Conservation (phyloP, 1,140 invertebrate species). For the Bombus sibiricus region DNA sequence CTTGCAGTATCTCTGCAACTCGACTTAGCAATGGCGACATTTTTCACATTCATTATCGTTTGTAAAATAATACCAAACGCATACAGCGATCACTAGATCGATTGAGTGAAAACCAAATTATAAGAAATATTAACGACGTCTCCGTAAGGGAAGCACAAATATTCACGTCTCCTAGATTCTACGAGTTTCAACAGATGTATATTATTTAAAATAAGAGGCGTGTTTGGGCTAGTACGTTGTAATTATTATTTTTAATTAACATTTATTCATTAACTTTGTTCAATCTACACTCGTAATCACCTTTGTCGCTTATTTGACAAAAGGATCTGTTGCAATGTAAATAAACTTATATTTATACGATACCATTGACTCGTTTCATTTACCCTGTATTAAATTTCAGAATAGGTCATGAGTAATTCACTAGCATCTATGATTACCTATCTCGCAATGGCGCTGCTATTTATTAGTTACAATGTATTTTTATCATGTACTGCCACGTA, state of each 20-base stretch:
- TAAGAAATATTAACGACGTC: slow-evolving; percentile 52
- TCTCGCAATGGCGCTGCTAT: background rate
- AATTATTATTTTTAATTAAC: slow-evolving; percentile 79
- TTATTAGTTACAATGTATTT: slow-evolving; percentile 54
- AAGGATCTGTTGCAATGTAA: slow-evolving; percentile 81
- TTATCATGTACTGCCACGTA: slow-evolving; percentile 64
- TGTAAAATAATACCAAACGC: slow-evolving; percentile 59
- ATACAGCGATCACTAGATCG: slow-evolving; percentile 43
- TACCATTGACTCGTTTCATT: background rate
- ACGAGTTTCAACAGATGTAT: slow-evolving; percentile 59
- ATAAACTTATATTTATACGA: slow-evolving; percentile 83
- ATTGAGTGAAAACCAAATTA: slow-evolving; percentile 54
- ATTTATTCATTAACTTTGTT: slow-evolving; percentile 75
- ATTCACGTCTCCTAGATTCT: slow-evolving; percentile 60
- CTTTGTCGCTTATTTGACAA: slow-evolving; percentile 74
- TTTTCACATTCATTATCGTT: slow-evolving; percentile 66
- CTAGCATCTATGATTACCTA: background rate
- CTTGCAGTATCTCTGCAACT: slow-evolving; percentile 58
- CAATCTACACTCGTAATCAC: slow-evolving; percentile 75
- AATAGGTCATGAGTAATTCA: background rate
- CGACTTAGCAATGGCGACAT: slow-evolving; percentile 55
- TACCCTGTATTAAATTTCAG: background rate
- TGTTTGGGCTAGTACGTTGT: slow-evolving; percentile 74
- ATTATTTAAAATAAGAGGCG: slow-evolving; percentile 66
- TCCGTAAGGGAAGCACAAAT: slow-evolving; percentile 57